These are phyloP conservation scores for Podiceps cristatus DNA, from an alignment of 2,113 vertebrate species.

Conservation along the genomic window DNA sequence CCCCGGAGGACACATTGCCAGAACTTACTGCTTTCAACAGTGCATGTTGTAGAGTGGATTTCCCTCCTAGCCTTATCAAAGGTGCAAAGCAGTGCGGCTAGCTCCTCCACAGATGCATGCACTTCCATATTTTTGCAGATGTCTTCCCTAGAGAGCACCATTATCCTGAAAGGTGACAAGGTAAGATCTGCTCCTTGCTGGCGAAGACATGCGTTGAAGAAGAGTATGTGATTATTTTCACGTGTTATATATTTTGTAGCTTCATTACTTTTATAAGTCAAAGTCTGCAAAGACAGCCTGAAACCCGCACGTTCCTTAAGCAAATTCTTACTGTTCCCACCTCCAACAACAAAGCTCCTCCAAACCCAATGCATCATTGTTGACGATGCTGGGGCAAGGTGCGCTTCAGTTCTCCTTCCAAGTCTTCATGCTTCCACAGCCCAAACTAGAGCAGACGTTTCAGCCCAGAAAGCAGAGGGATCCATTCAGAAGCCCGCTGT, in stretches of 20 bases:
- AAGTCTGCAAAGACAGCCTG: neutral
- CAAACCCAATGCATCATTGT: neutral
- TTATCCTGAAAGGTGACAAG: conserved; percentile 81
- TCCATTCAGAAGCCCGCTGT: neutral
- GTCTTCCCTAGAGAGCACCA: conserved; percentile 63
- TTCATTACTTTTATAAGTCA: neutral
- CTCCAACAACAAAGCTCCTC: neutral
- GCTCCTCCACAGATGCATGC: neutral
- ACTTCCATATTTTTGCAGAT: conserved; percentile 23
- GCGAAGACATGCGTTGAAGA: neutral
- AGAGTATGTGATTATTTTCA: neutral
- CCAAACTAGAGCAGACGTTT: neutral
- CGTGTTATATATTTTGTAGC: neutral
- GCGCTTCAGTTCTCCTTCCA: neutral
- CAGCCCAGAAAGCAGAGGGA: neutral
- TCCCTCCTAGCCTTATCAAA: neutral
- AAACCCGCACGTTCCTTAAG: neutral
- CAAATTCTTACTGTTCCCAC: neutral
- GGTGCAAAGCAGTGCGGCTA: neutral
- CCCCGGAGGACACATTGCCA: neutral
- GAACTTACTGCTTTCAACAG: neutral
- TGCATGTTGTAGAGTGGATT: neutral
- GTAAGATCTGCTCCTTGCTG: conserved; percentile 48
- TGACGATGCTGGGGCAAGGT: too few relatives aligned
- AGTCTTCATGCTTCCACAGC: neutral